These are phyloP conservation scores for Mimumesa dahlbomi DNA, from an alignment of 2,888 invertebrate species.

Conservation along the genomic window DNA sequence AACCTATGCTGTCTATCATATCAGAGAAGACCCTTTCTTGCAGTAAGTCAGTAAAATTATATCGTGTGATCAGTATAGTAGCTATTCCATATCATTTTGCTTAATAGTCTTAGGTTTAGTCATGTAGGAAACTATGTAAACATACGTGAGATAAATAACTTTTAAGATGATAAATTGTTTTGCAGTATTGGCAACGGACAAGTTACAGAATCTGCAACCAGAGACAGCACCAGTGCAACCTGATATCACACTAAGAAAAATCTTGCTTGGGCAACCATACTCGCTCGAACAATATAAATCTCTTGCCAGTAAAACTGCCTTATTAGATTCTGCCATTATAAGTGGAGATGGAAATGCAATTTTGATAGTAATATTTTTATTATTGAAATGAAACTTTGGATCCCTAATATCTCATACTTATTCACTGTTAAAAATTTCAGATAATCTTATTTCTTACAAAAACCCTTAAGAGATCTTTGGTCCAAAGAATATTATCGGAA, in stretches of 20 bases:
- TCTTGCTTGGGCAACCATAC: constrained; percentile 81
- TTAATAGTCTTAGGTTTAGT: too few species aligned
- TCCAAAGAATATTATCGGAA: constrained; percentile 86
- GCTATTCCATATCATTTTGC: too few species aligned
- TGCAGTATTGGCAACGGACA: constrained; percentile 81
- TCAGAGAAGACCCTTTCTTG: constrained; percentile 76
- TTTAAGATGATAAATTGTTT: constrained; percentile 25
- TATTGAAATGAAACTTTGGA: neutral
- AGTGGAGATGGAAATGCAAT: constrained; percentile 90
- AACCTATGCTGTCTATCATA: constrained; percentile 80
- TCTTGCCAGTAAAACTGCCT: constrained; percentile 84
- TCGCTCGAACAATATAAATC: constrained; percentile 82
- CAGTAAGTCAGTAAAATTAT: constrained; percentile 70
- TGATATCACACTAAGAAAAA: constrained; percentile 81
- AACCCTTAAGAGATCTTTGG: constrained; percentile 87
- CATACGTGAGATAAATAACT: neutral
- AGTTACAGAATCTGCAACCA: constrained; percentile 68
- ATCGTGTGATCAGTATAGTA: too few species aligned
- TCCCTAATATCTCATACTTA: neutral
- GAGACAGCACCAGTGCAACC: constrained; percentile 73
- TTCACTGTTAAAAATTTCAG: constrained; percentile 77
- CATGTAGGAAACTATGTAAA: neutral
- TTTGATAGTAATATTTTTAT: constrained; percentile 78
- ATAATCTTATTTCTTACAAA: constrained; percentile 88
- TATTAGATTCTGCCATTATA: constrained; percentile 87